Base-by-base conservation (phyloP, 2,888 invertebrate genomes). In the Noctua pronuba region DNA sequence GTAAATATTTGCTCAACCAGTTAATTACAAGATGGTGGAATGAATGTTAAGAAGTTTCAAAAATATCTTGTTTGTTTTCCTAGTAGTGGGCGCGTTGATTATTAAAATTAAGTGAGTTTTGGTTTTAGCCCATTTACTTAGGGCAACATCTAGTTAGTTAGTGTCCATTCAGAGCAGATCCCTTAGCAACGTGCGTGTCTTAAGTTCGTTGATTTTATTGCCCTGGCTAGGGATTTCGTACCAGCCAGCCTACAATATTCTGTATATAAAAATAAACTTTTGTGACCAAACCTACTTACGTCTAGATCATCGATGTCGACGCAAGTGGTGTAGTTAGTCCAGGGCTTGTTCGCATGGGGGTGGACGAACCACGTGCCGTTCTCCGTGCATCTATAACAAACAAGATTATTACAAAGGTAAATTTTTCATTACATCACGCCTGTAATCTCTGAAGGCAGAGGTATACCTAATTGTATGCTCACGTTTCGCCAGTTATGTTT, bases 291-390 rank as follows among this genome's bases (percentile, higher is more conserved):
- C 6, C 7, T 75, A 93, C 94, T 96, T 92, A 98, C 98, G 90
- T 97, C 94, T 62, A 97, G 93, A 86, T 97, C 97, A 18, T 97
- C 97, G 18, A 97, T 87, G 90, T 98, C 97, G 44, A 98, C 95
- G 90, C 98, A 98, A 21, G 97, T 97, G 8, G 98, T 98, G 90
- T 98, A 98, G 91, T 98, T 98, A 0, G 98, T 97, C 98, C 98
- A 98, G 0, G 96, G 94, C n/a, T 93, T 95, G 60, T 96, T 96
- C 5, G 96, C 96, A 7, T 94, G 92, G 0, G 98, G 97, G 90
- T 97, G 97, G 0, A 93, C 92, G 91, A 95, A 98, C 98, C 98
- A 98, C 0, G 97, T 96, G 0, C 98, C 98, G 86, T 98, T 97
- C n/a, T 97, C 96, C 86, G 97, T 94, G 89, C 98, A 98, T 74